Conservation (phyloP, 1,140 invertebrate genomes). For the Zaprionus ornatus region DNA sequence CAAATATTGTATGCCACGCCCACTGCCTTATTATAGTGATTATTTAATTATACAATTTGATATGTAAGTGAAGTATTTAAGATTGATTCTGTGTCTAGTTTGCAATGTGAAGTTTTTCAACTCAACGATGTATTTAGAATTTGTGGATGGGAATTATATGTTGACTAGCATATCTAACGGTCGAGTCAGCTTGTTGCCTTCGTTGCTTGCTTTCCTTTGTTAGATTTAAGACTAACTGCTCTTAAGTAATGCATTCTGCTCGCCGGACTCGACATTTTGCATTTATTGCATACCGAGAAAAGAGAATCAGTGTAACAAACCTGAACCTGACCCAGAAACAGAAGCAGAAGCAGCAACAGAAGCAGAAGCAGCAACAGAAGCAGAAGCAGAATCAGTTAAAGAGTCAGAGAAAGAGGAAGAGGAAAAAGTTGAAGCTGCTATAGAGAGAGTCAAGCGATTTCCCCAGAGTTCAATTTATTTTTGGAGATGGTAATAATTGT, state of each 20-base stretch:
- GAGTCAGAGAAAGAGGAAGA: background rate
- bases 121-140: too few species aligned
- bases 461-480: conserved; percentile 42
- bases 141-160: too few species aligned
- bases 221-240: background rate
- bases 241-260: conserved; percentile 13
- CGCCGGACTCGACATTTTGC: conserved; percentile 23
- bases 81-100: too few species aligned
- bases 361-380: background rate
- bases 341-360: background rate
- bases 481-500: conserved; percentile 45
- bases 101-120: too few species aligned
- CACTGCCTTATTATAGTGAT: background rate
- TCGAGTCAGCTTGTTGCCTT: background rate
- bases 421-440: background rate
- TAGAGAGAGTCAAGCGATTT: conserved; percentile 24
- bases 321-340: background rate
- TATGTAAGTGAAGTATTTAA: too few species aligned
- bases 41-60: too few species aligned
- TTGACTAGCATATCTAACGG: too few species aligned
- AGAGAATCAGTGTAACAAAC: background rate
- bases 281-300: conserved; percentile 61
- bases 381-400: background rate
- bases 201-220: background rate
- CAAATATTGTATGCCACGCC: background rate